A percentile compares a stretch with the other conserved stretches of the same genome.
These are phyloP conservation scores for Subacronicta megacephala DNA, from an alignment of 2,888 invertebrate genomes.

Conservation along the genomic window DNA sequence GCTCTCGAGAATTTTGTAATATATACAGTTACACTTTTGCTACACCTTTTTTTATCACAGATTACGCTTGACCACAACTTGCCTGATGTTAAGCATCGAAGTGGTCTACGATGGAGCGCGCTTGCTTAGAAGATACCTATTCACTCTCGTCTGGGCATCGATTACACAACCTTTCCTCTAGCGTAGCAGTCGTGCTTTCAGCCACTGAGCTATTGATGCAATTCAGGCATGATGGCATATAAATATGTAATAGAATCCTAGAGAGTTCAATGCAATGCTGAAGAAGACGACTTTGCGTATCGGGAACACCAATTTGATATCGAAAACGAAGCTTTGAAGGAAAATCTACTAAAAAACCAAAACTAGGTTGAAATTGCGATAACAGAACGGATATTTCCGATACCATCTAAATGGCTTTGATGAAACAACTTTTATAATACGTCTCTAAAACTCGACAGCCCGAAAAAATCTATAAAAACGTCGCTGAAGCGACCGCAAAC, in stretches of 20 bases:
- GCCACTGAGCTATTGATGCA: no score
- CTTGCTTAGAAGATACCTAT: no score
- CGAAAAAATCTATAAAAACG: neutral
- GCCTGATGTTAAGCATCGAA: no score
- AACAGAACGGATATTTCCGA: slow-evolving; percentile 51
- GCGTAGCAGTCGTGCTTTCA: no score
- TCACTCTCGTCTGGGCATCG: no score
- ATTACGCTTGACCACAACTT: no score
- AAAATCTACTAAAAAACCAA: slow-evolving; percentile 33
- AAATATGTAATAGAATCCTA: neutral
- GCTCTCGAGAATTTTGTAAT: no score
- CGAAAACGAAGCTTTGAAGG: slow-evolving; percentile 9
- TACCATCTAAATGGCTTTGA: slow-evolving; percentile 48
- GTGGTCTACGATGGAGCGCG: no score
- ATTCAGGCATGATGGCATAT: no score
- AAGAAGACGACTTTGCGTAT: slow-evolving; percentile 28
- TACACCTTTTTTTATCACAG: no score
- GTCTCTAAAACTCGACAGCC: slow-evolving; percentile 16
- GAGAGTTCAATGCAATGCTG: neutral
- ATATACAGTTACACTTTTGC: no score
- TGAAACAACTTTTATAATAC: slow-evolving; percentile 21
- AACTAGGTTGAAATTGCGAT: slow-evolving; percentile 34
- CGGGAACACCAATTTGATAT: slow-evolving; percentile 11
- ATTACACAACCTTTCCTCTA: no score
- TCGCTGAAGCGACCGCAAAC: slow-evolving; percentile 21